Conservation (phyloP, 2,113 vertebrate genomes). For the Notothenia rossii region DNA sequence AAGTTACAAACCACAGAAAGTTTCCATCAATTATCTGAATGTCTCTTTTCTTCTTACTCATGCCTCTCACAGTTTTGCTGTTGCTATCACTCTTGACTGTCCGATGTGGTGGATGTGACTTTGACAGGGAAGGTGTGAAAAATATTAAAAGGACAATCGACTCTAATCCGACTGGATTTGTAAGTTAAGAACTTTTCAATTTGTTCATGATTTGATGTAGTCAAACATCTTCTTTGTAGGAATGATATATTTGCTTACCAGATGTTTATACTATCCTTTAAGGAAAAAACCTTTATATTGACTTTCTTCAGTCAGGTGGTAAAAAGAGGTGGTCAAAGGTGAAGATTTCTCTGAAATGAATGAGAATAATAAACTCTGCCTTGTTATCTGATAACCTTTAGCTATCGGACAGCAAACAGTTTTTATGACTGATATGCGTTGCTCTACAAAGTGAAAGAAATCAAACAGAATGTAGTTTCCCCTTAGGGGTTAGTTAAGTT, state of each 20-base stretch:
- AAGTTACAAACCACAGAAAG: slow-evolving; percentile 70
- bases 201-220: background rate
- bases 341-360: background rate
- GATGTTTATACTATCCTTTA: background rate
- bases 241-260: background rate
- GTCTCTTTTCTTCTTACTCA: slow-evolving; percentile 37
- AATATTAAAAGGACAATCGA: slow-evolving; percentile 76
- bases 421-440: background rate
- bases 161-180: slow-evolving; percentile 79
- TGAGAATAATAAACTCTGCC: background rate
- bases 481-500: background rate
- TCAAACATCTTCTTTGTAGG: background rate
- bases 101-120: slow-evolving; percentile 79
- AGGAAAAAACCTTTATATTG: background rate
- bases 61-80: slow-evolving; percentile 74
- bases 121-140: slow-evolving; percentile 64
- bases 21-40: slow-evolving; percentile 69
- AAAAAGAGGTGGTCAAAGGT: background rate
- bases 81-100: slow-evolving; percentile 81
- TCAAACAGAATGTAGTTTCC: slow-evolving; percentile 5
- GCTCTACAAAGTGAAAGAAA: background rate
- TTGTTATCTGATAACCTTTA: background rate
- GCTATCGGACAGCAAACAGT: background rate
- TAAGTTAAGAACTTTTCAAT: slow-evolving; percentile 68
- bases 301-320: background rate